Base-by-base conservation (phyloP, 1,140 invertebrate genomes). In the Hormaphis cornu region DNA sequence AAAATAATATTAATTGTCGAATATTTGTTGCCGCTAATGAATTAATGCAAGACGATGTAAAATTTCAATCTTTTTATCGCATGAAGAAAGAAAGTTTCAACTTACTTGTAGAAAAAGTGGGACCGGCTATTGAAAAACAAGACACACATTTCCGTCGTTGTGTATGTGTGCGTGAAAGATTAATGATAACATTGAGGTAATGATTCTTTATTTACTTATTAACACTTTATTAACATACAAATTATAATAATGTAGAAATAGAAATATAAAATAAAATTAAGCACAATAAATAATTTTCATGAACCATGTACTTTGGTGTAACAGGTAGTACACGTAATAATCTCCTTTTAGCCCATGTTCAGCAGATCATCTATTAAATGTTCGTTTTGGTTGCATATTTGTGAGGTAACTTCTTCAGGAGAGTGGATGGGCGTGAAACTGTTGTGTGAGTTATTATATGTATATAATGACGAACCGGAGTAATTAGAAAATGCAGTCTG, bases 21-120 rank as follows among this genome's bases (percentile, higher is more conserved):
- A 54, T 35, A 1, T 54, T 54, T 54, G 28, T 54, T 35, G 30
- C 53, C 53, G 53, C 53, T 35, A 54, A 35, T 54, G 30, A 54
- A 35, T 35, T 54, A 54, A 54, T 54, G 12, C 53, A 54, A 54
- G 53, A 54, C 12, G 30, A 54, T 20, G 48, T 50, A 4, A 50
- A 26, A 50, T 50, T 50, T 50, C 48, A 26, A 50, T 50, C 22
- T 50, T 50, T 50, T 50, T 33, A 33, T 33, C 30, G 30, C 9
- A 33, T 33, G 42, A 14, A 7, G 37, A 40, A 40, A 8, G 37
- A 40, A 40, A 40, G 37, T 40, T 40, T 40, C 14, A 40, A 8
- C 37, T 8, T 40, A 40, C 37, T 40, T 40, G 14, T 8, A 40
- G 37, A 40, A 40, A 40, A 40, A 7, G 42, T 44, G 42, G 42